phyloP scores from a whole-genome alignment of 2,797 vertebrate species.

The Perodicticus potto region DNA sequence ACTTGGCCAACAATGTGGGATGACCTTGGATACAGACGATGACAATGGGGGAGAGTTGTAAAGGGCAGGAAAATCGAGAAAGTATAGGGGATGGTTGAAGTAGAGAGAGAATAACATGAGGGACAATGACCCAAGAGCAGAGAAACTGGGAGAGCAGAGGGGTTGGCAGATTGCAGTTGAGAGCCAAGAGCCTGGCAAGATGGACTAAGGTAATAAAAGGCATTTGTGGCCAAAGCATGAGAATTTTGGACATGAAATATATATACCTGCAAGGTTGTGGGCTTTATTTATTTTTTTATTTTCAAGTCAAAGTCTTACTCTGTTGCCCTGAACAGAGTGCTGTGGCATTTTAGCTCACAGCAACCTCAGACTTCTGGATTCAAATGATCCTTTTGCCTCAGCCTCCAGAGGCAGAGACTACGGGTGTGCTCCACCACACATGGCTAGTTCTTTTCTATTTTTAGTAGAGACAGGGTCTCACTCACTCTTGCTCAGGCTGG shows the following conservation, averaged over 20 bases:
- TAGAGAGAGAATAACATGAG: fast-evolving
- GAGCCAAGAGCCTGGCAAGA: neutral
- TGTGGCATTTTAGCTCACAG: no score
- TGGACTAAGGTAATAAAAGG: neutral
- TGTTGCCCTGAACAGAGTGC: no score
- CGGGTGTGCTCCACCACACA: no score
- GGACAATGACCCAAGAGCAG: neutral
- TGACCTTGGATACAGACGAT: neutral
- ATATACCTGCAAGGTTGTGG: neutral
- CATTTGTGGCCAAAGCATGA: neutral
- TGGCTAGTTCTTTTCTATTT: no score
- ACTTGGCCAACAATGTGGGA: neutral
- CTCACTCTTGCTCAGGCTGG: no score
- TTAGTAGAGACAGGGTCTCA: no score
- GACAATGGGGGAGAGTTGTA: neutral
- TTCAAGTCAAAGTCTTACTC: no score
- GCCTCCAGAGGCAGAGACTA: no score
- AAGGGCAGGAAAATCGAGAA: neutral
- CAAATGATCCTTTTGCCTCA: no score
- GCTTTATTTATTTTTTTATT: neutral
- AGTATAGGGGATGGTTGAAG: no score
- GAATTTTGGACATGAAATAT: neutral
- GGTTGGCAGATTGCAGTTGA: neutral
- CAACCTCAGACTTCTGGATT: no score
- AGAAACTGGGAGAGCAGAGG: neutral